These are phyloP conservation scores for Epizoanthus illoricatus DNA, from an alignment of 92 coral and sea anemone species.

Conservation along the genomic window DNA sequence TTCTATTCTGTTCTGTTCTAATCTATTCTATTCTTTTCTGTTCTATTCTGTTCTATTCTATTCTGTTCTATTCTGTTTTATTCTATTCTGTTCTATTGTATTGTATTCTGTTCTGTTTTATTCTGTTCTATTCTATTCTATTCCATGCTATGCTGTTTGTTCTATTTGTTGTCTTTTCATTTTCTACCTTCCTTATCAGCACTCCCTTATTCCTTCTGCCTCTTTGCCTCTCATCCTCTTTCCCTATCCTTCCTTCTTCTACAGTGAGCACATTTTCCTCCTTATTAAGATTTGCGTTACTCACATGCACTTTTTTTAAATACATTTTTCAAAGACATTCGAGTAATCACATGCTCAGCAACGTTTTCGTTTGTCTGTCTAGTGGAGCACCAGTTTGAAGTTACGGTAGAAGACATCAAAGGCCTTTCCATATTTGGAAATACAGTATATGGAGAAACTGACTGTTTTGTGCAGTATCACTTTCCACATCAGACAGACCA, in stretches of 20 bases:
- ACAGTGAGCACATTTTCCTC: background rate
- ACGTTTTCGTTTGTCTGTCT: background rate
- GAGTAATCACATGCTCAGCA: background rate
- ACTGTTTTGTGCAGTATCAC: constrained; percentile 95
- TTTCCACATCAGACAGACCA: constrained; percentile 79
- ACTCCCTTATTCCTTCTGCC: background rate
- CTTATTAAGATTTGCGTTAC: background rate
- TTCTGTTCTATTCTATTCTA: background rate
- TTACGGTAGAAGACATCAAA: constrained; percentile 82
- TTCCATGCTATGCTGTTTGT: background rate
- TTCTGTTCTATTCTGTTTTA: background rate
- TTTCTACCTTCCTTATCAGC: background rate
- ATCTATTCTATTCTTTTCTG: too few species aligned
- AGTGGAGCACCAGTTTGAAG: constrained; percentile 96
- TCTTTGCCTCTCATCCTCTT: background rate
- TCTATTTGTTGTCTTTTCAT: background rate
- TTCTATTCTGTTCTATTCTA: background rate
- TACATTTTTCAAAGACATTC: background rate
- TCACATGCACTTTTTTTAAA: background rate
- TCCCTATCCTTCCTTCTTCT: background rate
- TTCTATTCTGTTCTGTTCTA: too few species aligned
- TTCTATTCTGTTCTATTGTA: background rate
- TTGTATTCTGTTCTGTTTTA: background rate
- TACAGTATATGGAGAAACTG: constrained; percentile 96
- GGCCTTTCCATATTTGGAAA: constrained; percentile 84